Percentiles rank a stretch among this genome's conserved stretches.
Conservation (phyloP, 2,888 invertebrate genomes). For the Anagyrus pseudococci region DNA sequence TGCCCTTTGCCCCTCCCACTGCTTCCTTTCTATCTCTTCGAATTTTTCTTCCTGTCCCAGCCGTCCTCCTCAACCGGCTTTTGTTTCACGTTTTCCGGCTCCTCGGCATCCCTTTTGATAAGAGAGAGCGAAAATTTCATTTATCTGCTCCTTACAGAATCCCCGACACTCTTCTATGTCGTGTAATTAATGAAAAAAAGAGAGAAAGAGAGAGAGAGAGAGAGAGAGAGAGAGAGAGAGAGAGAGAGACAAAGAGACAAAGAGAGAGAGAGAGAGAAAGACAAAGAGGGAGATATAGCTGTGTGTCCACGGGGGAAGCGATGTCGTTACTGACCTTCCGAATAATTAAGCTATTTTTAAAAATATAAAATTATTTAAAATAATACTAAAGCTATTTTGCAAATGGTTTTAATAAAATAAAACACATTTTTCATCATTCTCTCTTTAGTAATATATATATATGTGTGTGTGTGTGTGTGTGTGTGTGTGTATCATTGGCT, state of each 20-base stretch:
- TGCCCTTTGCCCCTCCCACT: neutral
- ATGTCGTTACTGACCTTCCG: too few relatives aligned
- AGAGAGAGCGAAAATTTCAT: constrained; percentile 11
- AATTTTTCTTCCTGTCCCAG: constrained; percentile 13
- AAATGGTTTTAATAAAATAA: too few relatives aligned
- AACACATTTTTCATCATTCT: too few relatives aligned
- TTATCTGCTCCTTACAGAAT: constrained; percentile 10
- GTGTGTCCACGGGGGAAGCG: too few relatives aligned
- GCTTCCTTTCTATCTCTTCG: constrained; percentile 12
- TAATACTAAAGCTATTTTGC: too few relatives aligned
- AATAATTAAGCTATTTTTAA: too few relatives aligned
- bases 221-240: too few relatives aligned
- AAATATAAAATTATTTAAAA: too few relatives aligned
- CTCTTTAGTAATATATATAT: too few relatives aligned
- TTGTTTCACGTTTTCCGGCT: neutral
- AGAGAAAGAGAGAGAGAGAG: neutral
- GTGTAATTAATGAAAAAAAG: constrained; percentile 15
- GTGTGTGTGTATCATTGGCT: too few relatives aligned
- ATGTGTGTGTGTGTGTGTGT: too few relatives aligned
- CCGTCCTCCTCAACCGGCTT: neutral
- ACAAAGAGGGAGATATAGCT: too few relatives aligned
- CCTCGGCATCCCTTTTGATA: constrained; percentile 6
- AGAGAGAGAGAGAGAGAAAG: neutral
- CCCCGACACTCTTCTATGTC: constrained; percentile 2
- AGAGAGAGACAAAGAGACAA: neutral